These are phyloP conservation scores for human DNA, from an alignment of 2,113 vertebrate genomes.

Conservation along the genomic window DNA sequence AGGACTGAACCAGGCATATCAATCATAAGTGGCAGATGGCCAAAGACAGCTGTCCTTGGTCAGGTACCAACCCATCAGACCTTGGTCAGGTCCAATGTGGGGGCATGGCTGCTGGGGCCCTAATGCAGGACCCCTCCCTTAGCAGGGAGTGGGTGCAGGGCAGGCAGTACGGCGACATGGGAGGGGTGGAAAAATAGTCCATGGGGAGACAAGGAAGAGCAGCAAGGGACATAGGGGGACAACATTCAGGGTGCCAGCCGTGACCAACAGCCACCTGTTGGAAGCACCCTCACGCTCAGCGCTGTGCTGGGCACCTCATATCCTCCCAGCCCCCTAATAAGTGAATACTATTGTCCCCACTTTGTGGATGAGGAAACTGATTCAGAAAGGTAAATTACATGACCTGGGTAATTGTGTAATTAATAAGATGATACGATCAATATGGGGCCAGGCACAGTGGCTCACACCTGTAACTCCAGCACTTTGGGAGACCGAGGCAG, in stretches of 20 bases:
- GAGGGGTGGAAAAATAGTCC: background rate
- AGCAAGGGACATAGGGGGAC: background rate
- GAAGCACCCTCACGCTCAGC: background rate
- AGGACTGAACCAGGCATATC: background rate
- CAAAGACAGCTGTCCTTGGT: background rate
- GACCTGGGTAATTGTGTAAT: background rate
- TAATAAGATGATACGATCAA: background rate
- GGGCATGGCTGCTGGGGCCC: background rate
- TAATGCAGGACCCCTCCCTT: background rate
- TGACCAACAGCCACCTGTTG: fast-evolving
- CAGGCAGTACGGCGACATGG: fast-evolving
- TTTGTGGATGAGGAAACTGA: background rate
- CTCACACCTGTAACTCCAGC: no score
- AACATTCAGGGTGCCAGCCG: background rate
- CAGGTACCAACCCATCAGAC: fast-evolving
- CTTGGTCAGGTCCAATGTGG: background rate
- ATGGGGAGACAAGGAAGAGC: fast-evolving
- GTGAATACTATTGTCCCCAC: background rate
- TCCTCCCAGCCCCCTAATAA: background rate
- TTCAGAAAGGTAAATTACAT: background rate
- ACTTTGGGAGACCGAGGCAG: no score
- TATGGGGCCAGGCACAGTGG: background rate
- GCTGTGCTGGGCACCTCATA: fast-evolving
- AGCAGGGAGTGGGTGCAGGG: background rate
- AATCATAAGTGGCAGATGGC: background rate